Evolutionary conservation across 2,888 invertebrate species (phyloP), one percentile per base, ranked within the genome.

Genomic region (Acronicta aceris): DNA sequence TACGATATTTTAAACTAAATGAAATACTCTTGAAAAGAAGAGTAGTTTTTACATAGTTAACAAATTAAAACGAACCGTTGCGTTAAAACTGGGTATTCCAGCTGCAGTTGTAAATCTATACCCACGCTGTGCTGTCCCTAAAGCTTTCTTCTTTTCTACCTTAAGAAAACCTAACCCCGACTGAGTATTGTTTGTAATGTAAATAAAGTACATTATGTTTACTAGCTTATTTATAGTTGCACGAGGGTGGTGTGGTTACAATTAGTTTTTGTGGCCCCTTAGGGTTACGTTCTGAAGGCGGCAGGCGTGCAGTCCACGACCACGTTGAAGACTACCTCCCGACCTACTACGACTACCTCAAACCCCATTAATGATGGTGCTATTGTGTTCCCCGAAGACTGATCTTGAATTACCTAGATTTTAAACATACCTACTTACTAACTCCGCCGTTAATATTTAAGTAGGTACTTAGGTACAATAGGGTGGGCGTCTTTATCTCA

Each of bases 331-430:
- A 62, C 63, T 43, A 65, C 65, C 27, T 56, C 59, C 52, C 64
- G 64, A 27, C 59, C 73, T 13, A 65, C 74, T 51, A 70, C 83
- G 41, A 59, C 75, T 57, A 65, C 74, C 57, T 71, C 81, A 16
- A 51, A 76, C 52, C 54, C 65, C 36, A 43, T 63, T 54, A 70
- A 55, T 43, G 67, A 75, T 57, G 81, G 75, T 64, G 70, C 76
- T 59, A 80, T 88, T 64, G 81, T 82, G 58, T 88, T 89, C 72
- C 89, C 89, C 36, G 74, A 86, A 83, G 81, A 88, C 80, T 89
- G 86, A 87, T 71, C 59, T 52, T 53, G 43, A 57, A 65, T 13
- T 40, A 50, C 40, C 12, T 8, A 27, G 43, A 43, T 40, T 60
- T 21, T 58, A 38, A 51, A 65, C 30, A 30, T 27, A 7, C 27